Percentiles rank a stretch among this genome's conserved stretches.
These are phyloP conservation scores for Irena cyanogastra DNA, from an alignment of 2,113 vertebrate species.

Conservation along the genomic window DNA sequence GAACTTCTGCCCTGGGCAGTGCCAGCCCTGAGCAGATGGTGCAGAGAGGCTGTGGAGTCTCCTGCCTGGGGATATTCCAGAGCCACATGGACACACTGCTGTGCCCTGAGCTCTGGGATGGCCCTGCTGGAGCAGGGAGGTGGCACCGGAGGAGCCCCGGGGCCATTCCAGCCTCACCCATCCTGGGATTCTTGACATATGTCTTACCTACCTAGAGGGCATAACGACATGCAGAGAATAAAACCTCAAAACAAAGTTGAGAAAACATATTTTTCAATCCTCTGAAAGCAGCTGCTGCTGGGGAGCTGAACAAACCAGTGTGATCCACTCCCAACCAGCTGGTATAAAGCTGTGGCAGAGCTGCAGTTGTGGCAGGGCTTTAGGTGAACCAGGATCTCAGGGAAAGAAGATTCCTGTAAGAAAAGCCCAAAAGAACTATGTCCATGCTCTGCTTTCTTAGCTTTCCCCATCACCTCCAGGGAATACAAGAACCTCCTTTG, in stretches of 20 bases:
- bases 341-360: not conserved
- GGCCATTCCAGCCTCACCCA: not conserved
- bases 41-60: not conserved
- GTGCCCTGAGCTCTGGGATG: not conserved
- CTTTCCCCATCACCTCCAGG: not conserved
- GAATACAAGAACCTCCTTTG: not conserved
- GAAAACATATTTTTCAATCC: not conserved
- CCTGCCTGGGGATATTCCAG: not conserved
- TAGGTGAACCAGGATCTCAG: not conserved
- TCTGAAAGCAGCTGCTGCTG: not conserved
- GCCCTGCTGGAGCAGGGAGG: not conserved
- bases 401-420: not conserved
- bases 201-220: not conserved
- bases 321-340: rapidly evolving
- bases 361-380: not conserved
- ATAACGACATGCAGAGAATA: not conserved
- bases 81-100: not conserved
- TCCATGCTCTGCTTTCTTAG: not conserved
- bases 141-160: not conserved
- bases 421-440: not conserved
- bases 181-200: rapidly evolving
- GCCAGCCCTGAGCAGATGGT: not conserved
- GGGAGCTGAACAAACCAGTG: not conserved
- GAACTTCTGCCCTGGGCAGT: not conserved
- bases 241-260: not conserved